A percentile compares a stretch with the other conserved stretches of the same genome.
These are phyloP conservation scores for Nothoprocta pentlandii DNA, from an alignment of 2,113 vertebrate species.

Conservation along the genomic window DNA sequence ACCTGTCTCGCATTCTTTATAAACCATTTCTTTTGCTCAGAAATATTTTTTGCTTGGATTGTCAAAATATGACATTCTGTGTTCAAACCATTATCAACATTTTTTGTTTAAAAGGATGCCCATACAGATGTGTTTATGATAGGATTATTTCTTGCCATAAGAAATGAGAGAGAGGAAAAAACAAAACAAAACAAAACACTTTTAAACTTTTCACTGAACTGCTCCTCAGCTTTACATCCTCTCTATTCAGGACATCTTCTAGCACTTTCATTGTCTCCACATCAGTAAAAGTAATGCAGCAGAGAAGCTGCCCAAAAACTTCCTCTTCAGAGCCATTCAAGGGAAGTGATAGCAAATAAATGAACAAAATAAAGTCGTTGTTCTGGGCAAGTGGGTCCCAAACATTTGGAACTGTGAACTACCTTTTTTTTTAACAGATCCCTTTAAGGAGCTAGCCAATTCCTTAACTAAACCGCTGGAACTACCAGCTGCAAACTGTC, in stretches of 20 bases:
- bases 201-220: not conserved
- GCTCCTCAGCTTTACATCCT: not conserved
- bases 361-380: not conserved
- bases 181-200: not conserved
- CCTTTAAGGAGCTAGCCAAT: not conserved
- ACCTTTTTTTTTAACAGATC: not conserved
- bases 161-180: not conserved
- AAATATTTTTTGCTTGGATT: not conserved
- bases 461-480: not conserved
- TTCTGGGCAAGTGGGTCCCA: not conserved
- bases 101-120: not conserved
- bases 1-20: not conserved
- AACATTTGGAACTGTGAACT: not conserved
- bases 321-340: not conserved
- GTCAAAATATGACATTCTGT: not conserved
- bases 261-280: not conserved
- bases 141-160: not conserved
- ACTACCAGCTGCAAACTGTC: not conserved
- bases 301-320: not conserved
- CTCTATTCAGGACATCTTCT: not conserved
- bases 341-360: not conserved
- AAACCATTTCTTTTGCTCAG: not conserved
- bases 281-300: not conserved
- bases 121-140: not conserved
- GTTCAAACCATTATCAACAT: not conserved